These are phyloP conservation scores for Porites lobata DNA, from an alignment of 92 coral and sea anemone species.

Conservation along the genomic window DNA sequence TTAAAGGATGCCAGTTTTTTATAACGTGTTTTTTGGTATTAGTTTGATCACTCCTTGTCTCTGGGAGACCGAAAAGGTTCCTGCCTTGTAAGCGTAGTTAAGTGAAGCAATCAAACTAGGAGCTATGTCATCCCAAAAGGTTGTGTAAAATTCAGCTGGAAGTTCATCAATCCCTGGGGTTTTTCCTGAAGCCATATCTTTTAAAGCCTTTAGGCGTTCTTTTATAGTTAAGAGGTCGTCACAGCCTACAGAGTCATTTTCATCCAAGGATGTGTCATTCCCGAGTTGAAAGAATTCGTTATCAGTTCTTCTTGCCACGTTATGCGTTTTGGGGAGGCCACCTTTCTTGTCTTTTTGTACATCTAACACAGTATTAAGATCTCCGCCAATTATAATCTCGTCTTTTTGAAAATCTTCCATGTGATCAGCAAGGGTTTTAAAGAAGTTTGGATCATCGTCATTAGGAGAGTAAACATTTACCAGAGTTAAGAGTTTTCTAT, in stretches of 20 bases:
- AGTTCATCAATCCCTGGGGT: slow-evolving; percentile 4
- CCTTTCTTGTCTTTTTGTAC: too few relatives aligned
- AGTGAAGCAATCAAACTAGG: not conserved
- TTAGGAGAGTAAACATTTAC: not conserved
- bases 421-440: not conserved
- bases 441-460: not conserved
- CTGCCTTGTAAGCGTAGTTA: not conserved
- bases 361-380: too few relatives aligned
- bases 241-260: not conserved
- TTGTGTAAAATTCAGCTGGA: not conserved
- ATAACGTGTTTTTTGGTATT: too few relatives aligned
- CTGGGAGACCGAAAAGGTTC: slow-evolving; percentile 1
- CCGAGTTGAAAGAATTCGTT: too few relatives aligned
- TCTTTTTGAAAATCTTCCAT: too few relatives aligned
- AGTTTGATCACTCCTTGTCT: not conserved
- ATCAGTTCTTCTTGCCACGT: not conserved
- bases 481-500: not conserved
- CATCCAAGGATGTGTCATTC: too few relatives aligned
- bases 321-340: too few relatives aligned
- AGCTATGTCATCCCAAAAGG: slow-evolving; percentile 7
- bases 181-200: slow-evolving; percentile 6
- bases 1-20: too few relatives aligned
- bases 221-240: not conserved
- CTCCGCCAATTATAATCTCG: too few relatives aligned
- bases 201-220: not conserved